These are phyloP conservation scores for Stegophylla sp. DNA, from an alignment of 2,888 invertebrate genomes.

Conservation along the genomic window DNA sequence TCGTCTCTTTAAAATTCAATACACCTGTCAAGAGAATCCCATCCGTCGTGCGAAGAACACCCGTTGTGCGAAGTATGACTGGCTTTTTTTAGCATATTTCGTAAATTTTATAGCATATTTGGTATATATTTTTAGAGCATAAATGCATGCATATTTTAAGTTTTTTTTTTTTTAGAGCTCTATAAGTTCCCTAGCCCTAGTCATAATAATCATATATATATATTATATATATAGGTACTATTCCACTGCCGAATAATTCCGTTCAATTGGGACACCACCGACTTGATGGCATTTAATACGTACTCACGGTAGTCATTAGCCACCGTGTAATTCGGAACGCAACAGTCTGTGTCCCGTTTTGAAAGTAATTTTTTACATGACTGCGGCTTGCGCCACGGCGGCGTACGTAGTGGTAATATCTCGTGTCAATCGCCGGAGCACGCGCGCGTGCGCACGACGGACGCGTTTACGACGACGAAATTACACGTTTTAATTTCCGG, in stretches of 20 bases:
- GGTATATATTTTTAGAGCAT: no score
- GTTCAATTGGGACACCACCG: neutral
- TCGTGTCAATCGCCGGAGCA: slow-evolving; percentile 31
- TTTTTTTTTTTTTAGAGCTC: no score
- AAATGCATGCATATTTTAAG: no score
- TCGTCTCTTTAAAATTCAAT: no score
- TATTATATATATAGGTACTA: neutral
- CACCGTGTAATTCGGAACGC: slow-evolving; percentile 41
- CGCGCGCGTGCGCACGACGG: slow-evolving; percentile 38
- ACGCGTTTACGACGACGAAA: slow-evolving; percentile 46
- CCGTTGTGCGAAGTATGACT: no score
- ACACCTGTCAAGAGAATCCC: no score
- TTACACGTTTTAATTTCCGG: slow-evolving; percentile 59
- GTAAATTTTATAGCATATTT: no score
- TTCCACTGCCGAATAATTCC: neutral
- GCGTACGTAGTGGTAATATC: slow-evolving; percentile 22
- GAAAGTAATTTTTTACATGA: slow-evolving; percentile 56
- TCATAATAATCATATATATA: no score
- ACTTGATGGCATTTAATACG: no score
- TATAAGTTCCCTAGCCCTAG: no score
- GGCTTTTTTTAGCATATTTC: no score
- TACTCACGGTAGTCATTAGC: neutral
- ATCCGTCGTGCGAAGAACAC: no score
- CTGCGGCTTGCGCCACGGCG: slow-evolving; percentile 46
- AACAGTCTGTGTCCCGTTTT: slow-evolving; percentile 31